Evolutionary conservation across 2,797 vertebrate species (phyloP).

Genomic region (Meda fulgida): DNA sequence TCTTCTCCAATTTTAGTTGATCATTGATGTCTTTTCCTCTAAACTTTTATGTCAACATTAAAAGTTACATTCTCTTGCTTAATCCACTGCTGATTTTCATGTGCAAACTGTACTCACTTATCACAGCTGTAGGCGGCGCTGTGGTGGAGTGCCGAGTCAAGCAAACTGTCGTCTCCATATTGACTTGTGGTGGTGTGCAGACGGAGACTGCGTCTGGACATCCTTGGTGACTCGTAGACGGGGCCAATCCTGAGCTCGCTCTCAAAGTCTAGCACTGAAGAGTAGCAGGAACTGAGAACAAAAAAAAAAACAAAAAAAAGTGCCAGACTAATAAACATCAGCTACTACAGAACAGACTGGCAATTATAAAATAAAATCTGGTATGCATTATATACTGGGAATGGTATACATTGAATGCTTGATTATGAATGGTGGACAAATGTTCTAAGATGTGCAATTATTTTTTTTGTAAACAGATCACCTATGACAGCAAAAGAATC

Average conservation of each 20-base stretch:
- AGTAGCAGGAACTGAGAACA: conserved; percentile 87
- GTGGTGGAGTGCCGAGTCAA: conserved; percentile 65
- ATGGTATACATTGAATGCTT: background rate
- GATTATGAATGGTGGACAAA: background rate
- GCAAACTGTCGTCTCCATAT: conserved; percentile 63
- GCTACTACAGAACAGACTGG: background rate
- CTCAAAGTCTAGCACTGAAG: conserved; percentile 81
- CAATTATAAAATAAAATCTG: background rate
- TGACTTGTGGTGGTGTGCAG: conserved; percentile 63
- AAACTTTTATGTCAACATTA: background rate
- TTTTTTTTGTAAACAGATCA: background rate
- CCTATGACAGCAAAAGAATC: background rate
- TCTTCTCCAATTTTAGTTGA: too few species aligned
- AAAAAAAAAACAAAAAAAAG: too few species aligned
- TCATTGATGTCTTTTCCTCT: too few species aligned
- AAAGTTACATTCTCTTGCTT: background rate
- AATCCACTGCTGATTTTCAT: background rate
- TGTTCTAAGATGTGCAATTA: background rate
- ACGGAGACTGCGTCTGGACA: conserved; percentile 91
- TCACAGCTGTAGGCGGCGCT: conserved; percentile 63
- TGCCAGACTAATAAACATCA: background rate
- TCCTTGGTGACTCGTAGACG: conserved; percentile 79
- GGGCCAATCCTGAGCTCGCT: conserved; percentile 75
- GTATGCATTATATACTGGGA: too few species aligned
- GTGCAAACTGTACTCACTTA: conserved; percentile 49